A percentile compares a stretch with the other conserved stretches of the same genome.
These are phyloP conservation scores for Carollia perspicillata DNA, from an alignment of 2,113 vertebrate genomes.

Conservation along the genomic window DNA sequence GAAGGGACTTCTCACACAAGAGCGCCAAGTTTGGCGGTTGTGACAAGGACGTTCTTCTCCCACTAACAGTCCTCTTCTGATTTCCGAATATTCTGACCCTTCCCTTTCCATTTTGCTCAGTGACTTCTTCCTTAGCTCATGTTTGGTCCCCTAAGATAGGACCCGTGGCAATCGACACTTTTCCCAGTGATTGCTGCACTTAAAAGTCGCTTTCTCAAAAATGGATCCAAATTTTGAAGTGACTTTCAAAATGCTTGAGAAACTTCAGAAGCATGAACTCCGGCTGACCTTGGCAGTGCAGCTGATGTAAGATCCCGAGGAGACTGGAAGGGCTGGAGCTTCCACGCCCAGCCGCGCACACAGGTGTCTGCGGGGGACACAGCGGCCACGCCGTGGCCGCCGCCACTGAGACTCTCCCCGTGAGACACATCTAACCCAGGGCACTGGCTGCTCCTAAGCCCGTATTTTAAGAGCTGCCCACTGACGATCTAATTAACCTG, in stretches of 20 bases:
- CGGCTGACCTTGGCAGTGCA: background rate
- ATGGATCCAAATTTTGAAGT: background rate
- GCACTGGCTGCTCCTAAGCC: background rate
- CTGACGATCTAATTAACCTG: background rate
- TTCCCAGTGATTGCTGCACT: background rate
- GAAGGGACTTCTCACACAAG: background rate
- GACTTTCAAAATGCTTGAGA: conserved; percentile 30
- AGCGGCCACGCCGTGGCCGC: accelerated
- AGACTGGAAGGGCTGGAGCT: background rate
- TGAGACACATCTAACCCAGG: background rate
- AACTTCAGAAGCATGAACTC: conserved; percentile 6
- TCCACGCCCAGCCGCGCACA: accelerated
- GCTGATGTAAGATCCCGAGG: background rate
- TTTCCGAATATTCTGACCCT: background rate
- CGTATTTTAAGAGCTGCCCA: background rate
- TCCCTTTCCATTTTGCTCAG: background rate
- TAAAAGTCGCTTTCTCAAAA: background rate
- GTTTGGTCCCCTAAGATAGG: background rate
- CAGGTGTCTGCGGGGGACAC: accelerated
- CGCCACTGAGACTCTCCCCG: too few relatives aligned
- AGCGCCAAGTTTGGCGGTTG: background rate
- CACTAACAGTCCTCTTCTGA: background rate
- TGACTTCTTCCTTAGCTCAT: background rate
- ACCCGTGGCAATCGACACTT: background rate
- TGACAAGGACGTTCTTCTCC: background rate